Conservation (phyloP, 2,113 vertebrate genomes). For the Platysteira castanea region DNA sequence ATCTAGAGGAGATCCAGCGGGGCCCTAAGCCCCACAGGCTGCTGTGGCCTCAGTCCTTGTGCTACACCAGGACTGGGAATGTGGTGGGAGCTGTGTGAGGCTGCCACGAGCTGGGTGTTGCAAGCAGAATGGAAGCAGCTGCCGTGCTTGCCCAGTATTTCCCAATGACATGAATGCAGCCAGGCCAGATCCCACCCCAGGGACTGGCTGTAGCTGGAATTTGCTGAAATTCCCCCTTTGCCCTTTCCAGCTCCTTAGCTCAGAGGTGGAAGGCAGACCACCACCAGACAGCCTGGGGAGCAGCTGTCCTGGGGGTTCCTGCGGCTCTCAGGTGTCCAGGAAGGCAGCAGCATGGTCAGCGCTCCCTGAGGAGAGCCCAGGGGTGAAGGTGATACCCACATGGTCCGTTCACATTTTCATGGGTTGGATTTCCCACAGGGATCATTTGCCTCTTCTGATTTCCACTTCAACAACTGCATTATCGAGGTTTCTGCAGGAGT, state of each 20-base stretch:
- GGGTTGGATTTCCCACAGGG: not conserved
- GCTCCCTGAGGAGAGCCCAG: not conserved
- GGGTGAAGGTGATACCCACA: not conserved
- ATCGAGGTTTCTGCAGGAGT: not conserved
- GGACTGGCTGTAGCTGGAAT: conserved; percentile 14
- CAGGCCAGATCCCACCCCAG: not conserved
- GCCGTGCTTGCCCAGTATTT: conserved; percentile 19
- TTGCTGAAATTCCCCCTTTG: conserved; percentile 27
- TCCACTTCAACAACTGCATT: not conserved
- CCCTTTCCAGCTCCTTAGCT: not conserved
- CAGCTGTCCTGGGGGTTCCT: rapidly evolving
- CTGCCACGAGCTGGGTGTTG: rapidly evolving
- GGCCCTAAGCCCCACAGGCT: rapidly evolving
- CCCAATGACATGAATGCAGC: not conserved
- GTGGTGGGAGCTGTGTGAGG: not conserved
- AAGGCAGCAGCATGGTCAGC: not conserved
- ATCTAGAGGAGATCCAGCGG: not conserved
- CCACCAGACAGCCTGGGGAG: not conserved
- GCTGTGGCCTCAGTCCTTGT: not conserved
- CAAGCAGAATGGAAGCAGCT: not conserved
- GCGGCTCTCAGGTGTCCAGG: rapidly evolving
- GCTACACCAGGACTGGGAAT: not conserved
- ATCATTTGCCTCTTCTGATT: not conserved
- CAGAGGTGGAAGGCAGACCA: not conserved
- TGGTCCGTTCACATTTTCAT: rapidly evolving